Evolutionary conservation across 1,140 invertebrate species (phyloP).

Genomic region (Drosophila setifemur): DNA sequence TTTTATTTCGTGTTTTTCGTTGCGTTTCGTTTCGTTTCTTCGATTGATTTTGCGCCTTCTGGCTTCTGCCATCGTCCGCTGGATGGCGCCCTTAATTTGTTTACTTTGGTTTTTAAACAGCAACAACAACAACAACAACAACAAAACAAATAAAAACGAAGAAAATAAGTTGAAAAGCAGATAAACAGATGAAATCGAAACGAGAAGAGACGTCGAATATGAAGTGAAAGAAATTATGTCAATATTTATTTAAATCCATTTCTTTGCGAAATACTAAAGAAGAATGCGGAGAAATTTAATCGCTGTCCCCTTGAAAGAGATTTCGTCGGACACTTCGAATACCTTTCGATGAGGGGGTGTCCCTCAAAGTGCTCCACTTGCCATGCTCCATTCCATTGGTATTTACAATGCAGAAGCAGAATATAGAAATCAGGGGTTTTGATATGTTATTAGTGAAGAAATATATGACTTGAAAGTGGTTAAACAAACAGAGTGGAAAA

Average conservation of each 20-base stretch:
- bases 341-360: constrained; percentile 24
- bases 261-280: constrained; percentile 45
- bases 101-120: constrained; percentile 22
- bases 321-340: constrained; percentile 45
- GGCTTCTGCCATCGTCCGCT: no score
- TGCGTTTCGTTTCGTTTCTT: constrained; percentile 8
- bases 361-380: background rate
- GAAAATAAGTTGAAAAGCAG: no score
- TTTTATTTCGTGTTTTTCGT: constrained; percentile 17
- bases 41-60: background rate
- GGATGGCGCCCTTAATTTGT: constrained; percentile 28
- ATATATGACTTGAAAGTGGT: no score
- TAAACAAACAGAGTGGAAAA: no score
- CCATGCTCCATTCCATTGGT: no score
- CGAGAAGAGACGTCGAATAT: background rate
- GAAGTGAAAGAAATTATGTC: constrained; percentile 72
- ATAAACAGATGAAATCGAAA: constrained; percentile 12
- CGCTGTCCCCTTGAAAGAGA: constrained; percentile 54
- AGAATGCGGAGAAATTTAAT: constrained; percentile 71
- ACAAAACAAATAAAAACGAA: background rate
- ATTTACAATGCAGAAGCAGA: no score
- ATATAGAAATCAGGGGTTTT: no score
- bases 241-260: constrained; percentile 81
- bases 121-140: no score
- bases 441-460: no score